These are phyloP conservation scores for Cliona cf. orientalis DNA, from an alignment of 37 sponge, comb jelly and placozoan species.

Conservation along the genomic window DNA sequence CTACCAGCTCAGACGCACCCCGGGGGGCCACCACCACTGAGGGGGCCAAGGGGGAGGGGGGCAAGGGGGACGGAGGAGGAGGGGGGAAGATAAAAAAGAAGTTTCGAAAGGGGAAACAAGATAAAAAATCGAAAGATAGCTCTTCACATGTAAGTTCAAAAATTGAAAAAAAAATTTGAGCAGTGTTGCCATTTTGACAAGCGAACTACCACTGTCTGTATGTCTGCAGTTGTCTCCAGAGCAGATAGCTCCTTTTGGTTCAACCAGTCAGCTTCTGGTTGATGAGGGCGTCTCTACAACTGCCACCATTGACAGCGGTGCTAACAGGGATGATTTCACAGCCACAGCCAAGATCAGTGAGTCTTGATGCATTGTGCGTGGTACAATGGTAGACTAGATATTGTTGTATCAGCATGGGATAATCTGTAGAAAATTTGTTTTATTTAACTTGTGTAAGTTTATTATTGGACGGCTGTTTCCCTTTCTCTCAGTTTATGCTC, in stretches of 20 bases:
- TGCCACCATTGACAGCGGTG: background rate
- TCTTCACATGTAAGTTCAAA: background rate
- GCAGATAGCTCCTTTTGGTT: background rate
- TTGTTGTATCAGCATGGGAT: no score
- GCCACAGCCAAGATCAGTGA: slow-evolving; percentile 16
- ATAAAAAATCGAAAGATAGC: slow-evolving; percentile 33
- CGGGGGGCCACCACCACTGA: no score
- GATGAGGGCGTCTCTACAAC: background rate
- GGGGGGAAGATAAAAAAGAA: slow-evolving; percentile 15
- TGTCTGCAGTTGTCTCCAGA: slow-evolving; percentile 12
- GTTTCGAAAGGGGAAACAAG: background rate
- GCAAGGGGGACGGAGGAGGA: background rate
- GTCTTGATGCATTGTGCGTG: background rate
- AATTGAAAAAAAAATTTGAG: background rate
- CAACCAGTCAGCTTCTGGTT: background rate
- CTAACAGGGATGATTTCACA: slow-evolving; percentile 27
- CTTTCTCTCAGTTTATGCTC: slow-evolving; percentile 30
- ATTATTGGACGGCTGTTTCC: background rate
- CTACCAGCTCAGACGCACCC: no score
- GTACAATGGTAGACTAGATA: background rate
- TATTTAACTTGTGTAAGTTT: background rate
- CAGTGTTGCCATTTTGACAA: background rate
- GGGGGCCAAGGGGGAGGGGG: background rate
- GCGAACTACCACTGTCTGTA: background rate
- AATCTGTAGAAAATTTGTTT: no score